Percentiles rank a stretch among this genome's conserved stretches.
phyloP scores from a whole-genome alignment of 53 echinoderm and acorn worm genomes.

The Glandiceps talaboti region DNA sequence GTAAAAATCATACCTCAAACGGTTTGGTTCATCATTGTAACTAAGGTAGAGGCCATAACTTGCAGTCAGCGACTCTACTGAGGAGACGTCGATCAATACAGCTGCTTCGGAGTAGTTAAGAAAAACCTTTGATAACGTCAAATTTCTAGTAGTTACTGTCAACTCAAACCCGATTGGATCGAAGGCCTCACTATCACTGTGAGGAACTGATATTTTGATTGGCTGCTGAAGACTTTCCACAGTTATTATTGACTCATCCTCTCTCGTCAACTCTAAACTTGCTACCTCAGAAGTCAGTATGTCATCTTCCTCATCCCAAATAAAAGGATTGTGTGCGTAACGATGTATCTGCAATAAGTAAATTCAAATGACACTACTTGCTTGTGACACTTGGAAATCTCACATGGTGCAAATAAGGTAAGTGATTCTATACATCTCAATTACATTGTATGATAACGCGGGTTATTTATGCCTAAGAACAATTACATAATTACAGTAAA shows the following conservation, averaged over 20 bases:
- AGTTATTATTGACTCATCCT: slow-evolving; percentile 27
- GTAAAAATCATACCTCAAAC: not conserved
- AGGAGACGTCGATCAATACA: not conserved
- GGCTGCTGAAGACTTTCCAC: slow-evolving; percentile 25
- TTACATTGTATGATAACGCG: no score
- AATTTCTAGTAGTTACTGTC: not conserved
- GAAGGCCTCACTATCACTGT: not conserved
- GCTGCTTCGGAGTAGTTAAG: not conserved
- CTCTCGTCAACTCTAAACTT: slow-evolving; percentile 31
- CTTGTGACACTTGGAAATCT: no score
- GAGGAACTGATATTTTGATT: slow-evolving; percentile 16
- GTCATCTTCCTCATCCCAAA: slow-evolving; percentile 30
- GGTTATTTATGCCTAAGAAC: no score
- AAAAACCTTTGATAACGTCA: not conserved
- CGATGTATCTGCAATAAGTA: slow-evolving; percentile 34
- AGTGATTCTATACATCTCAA: no score
- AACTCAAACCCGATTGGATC: not conserved
- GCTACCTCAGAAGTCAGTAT: slow-evolving; percentile 56
- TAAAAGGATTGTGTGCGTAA: slow-evolving; percentile 56
- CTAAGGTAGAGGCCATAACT: not conserved
- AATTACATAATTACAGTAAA: no score
- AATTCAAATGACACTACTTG: no score
- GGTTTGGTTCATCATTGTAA: not conserved
- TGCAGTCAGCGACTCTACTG: not conserved
- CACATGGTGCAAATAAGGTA: no score